Base-by-base conservation (phyloP, 2,113 vertebrate species). In the Ranitomeya imitator region DNA sequence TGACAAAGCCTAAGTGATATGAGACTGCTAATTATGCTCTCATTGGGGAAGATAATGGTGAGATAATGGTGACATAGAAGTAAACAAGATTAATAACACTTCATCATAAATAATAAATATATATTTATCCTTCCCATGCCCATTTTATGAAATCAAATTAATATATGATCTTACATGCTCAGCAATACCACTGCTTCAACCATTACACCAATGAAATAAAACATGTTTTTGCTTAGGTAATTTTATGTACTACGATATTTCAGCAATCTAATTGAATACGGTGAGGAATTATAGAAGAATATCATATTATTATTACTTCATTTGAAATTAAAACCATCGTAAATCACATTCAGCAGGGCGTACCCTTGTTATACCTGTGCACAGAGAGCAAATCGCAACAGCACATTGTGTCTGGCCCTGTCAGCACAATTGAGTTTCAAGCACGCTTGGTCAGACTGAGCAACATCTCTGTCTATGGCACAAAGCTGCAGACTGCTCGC, bases 351-450 rank as follows among this genome's bases (percentile, higher is more conserved):
- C 7, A 61, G 79, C 23, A 61, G 79, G 57, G 26, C 57, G 45
- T 60, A 60, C 23, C n/a, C 57, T 61, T 81, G 57, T 61, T 60
- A 60, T 61, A 37, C n/a, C 23, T 81, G 79, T 60, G 59, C 57
- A 61, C 7, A 81, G 57, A 81, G 26, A 10, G 57, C 79, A 81
- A 31, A 81, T 26, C 31, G 3, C 31, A 61, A 61, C 4, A 7
- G 16, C 19, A 81, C 57, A 81, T 26, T 37, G 57, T 81, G 57
- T 61, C 79, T 80, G 79, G 61, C 79, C 79, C 57, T 37, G 79
- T 81, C 79, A 81, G 79, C 79, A 80, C 1, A 60, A 59, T 59
- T 80, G 14, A 31, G 23, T 10, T 59, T 60, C 55, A 60, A 31
- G 26, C 57, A 37, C 45, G 55, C 79, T 37, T 60, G 31, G 57